Base-by-base conservation (phyloP, 2,888 invertebrate species). In the Oscheius sp. region DNA sequence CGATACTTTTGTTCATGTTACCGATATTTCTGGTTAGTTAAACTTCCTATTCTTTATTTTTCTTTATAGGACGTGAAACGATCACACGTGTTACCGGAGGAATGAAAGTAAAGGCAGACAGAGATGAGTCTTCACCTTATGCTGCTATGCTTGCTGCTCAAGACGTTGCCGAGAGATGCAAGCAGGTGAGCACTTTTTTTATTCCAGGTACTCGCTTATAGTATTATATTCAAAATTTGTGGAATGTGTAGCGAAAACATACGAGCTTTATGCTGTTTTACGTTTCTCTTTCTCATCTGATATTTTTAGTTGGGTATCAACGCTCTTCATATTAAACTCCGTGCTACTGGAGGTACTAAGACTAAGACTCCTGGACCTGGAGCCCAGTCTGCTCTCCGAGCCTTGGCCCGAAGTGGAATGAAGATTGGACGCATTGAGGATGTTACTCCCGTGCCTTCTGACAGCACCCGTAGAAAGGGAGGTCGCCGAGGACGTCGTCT, bases 61-160 rank as follows among this genome's bases (percentile, higher is more conserved):
- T 33, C 14, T 57, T 71, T 59, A 38, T 57, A 83, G 83, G 83
- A 30, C 78, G 89, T 75, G 90, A 90, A 86, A 90, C 90, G n/a
- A 90, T 90, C 77, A 88, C 87, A 38, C 87, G 97, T 86, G 94
- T 98, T 64, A 98, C 98, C 82, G 89, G 89, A 78, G 89, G 89
- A 68, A 99, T 98, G 98, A 98, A 98, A 90, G 98, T 99, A 51
- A 98, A 98, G 89, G 98, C 98, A 83, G 98, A 99, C 90, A 92
- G 98, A 90, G 98, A 98, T 89, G 98, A 98, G 89, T 95, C 98
- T 77, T 97, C 97, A 51, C 98, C 98, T 54, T 99, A 98, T 87
- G 98, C 98, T 86, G 98, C 98, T 91, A 99, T 98, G 98, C 94
- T 98, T 89, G 98, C 98, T 83, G 97, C 97, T 79, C 97, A 98